Conservation (phyloP, 1,140 invertebrate species). For the Paraescarpia echinospica region DNA sequence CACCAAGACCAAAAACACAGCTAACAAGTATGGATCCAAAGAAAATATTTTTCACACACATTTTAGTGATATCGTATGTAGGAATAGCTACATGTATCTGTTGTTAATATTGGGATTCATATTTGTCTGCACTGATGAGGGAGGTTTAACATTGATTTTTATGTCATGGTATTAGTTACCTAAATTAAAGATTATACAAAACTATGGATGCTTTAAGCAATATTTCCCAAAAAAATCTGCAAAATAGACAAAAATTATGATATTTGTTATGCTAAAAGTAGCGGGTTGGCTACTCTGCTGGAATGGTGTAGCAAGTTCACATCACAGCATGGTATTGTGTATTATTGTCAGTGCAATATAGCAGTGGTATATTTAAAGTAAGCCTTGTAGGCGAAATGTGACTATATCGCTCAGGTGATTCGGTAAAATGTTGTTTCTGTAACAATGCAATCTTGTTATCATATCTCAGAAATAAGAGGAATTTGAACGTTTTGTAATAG, state of each 20-base stretch:
- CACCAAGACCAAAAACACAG: not conserved
- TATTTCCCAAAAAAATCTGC: not conserved
- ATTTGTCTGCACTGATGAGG: not conserved
- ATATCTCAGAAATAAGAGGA: not conserved
- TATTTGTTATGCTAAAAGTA: not conserved
- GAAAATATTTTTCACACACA: not conserved
- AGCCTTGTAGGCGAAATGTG: too few relatives aligned
- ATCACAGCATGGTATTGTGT: too few relatives aligned
- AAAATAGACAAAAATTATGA: not conserved
- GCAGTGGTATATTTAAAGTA: too few relatives aligned
- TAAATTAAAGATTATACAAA: too few relatives aligned
- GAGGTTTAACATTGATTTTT: not conserved
- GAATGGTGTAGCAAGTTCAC: too few relatives aligned
- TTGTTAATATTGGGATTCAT: not conserved
- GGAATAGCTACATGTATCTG: too few relatives aligned
- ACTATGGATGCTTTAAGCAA: too few relatives aligned
- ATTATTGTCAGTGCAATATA: too few relatives aligned
- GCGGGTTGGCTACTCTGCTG: too few relatives aligned
- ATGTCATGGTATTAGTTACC: not conserved
- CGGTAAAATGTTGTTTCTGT: not conserved
- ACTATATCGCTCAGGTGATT: too few relatives aligned
- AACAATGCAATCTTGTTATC: not conserved
- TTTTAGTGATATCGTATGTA: not conserved
- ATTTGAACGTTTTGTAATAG: not conserved
- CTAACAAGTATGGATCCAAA: not conserved